phyloP scores from a whole-genome alignment of 2,797 vertebrate genomes.

The Thripadectes ignobilis region DNA sequence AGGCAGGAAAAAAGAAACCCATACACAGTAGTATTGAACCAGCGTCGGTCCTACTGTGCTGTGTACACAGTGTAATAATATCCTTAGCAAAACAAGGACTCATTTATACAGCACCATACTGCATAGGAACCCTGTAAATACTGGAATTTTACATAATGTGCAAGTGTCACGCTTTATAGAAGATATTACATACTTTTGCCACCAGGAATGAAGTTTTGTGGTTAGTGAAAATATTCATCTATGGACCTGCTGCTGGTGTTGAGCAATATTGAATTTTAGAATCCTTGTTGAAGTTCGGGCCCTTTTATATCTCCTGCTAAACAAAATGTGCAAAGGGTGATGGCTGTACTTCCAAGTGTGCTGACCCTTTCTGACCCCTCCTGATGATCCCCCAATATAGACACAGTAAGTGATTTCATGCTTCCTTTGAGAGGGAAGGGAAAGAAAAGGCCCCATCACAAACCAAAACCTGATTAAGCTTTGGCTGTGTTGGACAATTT shows the following conservation, averaged over 20 bases:
- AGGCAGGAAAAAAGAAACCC: neutral
- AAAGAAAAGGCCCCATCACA: neutral
- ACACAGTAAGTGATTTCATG: neutral
- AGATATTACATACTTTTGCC: neutral
- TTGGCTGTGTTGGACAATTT: neutral
- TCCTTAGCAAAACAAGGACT: constrained; percentile 54
- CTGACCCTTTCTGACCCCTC: neutral
- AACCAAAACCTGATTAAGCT: neutral
- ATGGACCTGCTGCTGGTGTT: neutral
- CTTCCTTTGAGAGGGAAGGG: neutral
- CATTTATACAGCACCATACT: neutral
- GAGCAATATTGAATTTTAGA: neutral
- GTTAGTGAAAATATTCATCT: constrained; percentile 3
- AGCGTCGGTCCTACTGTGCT: neutral
- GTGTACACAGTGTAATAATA: constrained; percentile 26
- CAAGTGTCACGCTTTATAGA: neutral
- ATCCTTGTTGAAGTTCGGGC: neutral
- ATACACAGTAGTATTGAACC: constrained; percentile 26
- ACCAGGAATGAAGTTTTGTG: constrained; percentile 20
- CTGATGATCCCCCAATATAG: accelerated
- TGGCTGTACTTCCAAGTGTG: neutral
- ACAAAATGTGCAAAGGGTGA: neutral
- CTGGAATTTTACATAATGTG: constrained; percentile 22
- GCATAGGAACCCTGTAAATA: constrained; percentile 33
- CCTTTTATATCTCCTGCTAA: neutral